Conservation (phyloP, 2,797 vertebrate genomes). For the Rhabdophis nuchalis region DNA sequence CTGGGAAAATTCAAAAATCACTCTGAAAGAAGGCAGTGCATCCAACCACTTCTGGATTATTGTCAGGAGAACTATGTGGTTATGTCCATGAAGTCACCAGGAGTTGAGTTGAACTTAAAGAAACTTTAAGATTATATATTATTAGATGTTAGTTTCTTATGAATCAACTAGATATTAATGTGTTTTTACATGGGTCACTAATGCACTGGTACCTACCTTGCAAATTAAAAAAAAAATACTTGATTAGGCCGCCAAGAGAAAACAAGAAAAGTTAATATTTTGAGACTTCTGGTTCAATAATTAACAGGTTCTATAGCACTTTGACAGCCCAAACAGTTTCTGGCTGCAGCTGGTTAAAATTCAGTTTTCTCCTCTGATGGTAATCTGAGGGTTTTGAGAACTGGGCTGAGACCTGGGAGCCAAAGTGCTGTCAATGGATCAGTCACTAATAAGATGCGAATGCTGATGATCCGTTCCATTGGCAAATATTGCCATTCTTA, state of each 20-base stretch:
- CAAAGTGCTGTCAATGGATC: slow-evolving; percentile 10
- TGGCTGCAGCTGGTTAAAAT: neutral
- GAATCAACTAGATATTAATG: neutral
- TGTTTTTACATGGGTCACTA: neutral
- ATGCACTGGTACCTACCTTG: neutral
- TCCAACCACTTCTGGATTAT: neutral
- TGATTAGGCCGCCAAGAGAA: neutral
- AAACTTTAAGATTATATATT: neutral
- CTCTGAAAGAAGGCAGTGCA: neutral
- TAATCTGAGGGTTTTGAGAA: slow-evolving; percentile 22
- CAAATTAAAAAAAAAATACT: neutral
- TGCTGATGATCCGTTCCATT: slow-evolving; percentile 29
- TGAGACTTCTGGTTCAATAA: neutral
- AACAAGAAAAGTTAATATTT: neutral
- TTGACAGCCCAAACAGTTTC: neutral
- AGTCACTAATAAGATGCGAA: slow-evolving; percentile 8
- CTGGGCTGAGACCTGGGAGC: neutral
- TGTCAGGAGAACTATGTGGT: neutral
- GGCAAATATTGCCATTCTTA: neutral
- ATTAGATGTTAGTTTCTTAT: neutral
- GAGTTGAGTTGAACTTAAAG: neutral
- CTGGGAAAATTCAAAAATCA: neutral
- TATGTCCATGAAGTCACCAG: neutral
- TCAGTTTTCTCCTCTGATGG: neutral
- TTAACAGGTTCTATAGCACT: neutral